These are phyloP conservation scores for Sphaerophoria rueppellii DNA, from an alignment of 2,888 invertebrate species.

Conservation along the genomic window DNA sequence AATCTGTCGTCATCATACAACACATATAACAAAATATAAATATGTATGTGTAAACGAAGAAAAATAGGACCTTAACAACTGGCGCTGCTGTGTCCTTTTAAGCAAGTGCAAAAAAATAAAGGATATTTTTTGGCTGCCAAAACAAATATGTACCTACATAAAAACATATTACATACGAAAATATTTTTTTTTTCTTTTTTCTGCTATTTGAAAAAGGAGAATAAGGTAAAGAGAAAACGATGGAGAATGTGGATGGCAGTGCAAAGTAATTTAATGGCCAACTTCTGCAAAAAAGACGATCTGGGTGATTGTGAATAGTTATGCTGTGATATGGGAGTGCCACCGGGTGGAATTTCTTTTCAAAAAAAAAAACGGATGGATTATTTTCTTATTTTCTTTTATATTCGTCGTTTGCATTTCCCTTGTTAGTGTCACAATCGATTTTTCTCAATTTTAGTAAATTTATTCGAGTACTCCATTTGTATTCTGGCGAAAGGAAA, in stretches of 20 bases:
- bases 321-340: neutral
- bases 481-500: neutral
- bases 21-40: slow-evolving; percentile 12
- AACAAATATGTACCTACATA: slow-evolving; percentile 60
- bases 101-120: slow-evolving; percentile 11
- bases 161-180: neutral
- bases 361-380: neutral
- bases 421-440: slow-evolving; percentile 64
- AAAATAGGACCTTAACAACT: slow-evolving; percentile 22
- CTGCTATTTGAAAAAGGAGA: slow-evolving; percentile 6
- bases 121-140: slow-evolving; percentile 60
- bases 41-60: neutral
- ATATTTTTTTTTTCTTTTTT: neutral
- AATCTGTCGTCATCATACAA: slow-evolving; percentile 52
- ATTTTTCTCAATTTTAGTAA: slow-evolving; percentile 66
- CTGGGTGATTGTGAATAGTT: slow-evolving; percentile 14
- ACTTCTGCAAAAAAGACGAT: slow-evolving; percentile 17
- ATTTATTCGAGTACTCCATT: slow-evolving; percentile 23
- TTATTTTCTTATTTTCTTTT: slow-evolving; percentile 8
- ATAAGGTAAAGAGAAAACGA: slow-evolving; percentile 25
- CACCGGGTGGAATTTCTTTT: slow-evolving; percentile 7
- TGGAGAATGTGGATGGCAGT: slow-evolving; percentile 39
- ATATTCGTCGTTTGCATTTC: slow-evolving; percentile 17
- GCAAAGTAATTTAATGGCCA: slow-evolving; percentile 67
- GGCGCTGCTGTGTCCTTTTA: slow-evolving; percentile 41